Percentiles rank a stretch among this genome's conserved stretches.
Conservation (phyloP, 2,113 vertebrate genomes). For the Charadrius vociferus region DNA sequence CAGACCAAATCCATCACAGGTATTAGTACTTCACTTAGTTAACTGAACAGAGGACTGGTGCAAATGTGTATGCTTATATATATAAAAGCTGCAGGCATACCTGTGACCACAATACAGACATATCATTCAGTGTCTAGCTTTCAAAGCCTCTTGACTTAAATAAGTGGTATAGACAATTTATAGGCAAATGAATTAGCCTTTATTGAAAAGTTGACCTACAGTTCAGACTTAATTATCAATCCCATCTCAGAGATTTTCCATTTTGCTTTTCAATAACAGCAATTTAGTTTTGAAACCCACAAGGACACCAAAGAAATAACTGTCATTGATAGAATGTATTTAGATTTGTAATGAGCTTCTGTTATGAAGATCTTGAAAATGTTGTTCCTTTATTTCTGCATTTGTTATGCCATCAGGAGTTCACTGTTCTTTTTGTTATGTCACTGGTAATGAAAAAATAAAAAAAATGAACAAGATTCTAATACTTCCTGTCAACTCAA, state of each 20-base stretch:
- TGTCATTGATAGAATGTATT: background rate
- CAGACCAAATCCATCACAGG: background rate
- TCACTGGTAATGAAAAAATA: background rate
- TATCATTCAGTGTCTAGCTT: background rate
- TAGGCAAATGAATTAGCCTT: background rate
- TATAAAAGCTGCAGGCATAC: background rate
- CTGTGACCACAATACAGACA: background rate
- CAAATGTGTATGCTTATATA: background rate
- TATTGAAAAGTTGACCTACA: background rate
- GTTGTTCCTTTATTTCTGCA: background rate
- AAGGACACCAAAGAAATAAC: background rate
- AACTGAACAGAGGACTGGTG: background rate
- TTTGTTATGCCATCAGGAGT: background rate
- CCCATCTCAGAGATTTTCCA: background rate
- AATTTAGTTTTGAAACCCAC: background rate
- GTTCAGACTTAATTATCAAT: constrained; percentile 20
- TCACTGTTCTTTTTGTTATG: background rate
- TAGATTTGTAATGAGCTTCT: background rate
- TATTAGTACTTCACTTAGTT: background rate
- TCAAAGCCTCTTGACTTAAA: background rate
- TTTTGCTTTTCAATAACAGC: background rate
- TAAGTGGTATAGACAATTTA: background rate
- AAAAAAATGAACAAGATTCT: background rate
- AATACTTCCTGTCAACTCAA: background rate
- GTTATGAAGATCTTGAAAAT: background rate